These are phyloP conservation scores for Drosophila dunni DNA, from an alignment of 1,140 invertebrate genomes.

Conservation along the genomic window DNA sequence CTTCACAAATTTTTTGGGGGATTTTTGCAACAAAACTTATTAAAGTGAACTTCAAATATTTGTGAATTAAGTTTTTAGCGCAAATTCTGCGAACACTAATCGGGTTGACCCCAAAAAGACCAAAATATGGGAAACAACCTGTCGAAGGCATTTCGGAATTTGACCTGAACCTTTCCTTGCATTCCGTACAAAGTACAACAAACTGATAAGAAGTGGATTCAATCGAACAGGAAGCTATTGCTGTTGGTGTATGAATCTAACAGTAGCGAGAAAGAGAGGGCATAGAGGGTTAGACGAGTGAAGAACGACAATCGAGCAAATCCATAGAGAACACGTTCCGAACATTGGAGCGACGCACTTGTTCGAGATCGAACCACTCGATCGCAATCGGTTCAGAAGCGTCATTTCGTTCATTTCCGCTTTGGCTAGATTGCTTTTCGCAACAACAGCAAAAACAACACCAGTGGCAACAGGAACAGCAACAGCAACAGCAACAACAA, in stretches of 20 bases:
- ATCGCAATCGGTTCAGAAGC: constrained; percentile 33
- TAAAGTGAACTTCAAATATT: too few species aligned
- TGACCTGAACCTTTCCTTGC: constrained; percentile 26
- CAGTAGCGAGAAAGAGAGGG: constrained; percentile 12
- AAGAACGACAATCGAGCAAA: constrained; percentile 46
- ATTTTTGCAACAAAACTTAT: too few species aligned
- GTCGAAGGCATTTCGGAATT: constrained; percentile 18
- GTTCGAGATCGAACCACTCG: constrained; percentile 62
- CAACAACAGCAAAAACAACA: constrained; percentile 29
- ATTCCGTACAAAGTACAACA: constrained; percentile 21
- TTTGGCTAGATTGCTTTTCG: constrained; percentile 59
- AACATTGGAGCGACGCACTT: constrained; percentile 58
- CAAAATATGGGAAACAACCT: constrained; percentile 1
- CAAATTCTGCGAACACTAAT: too few species aligned
- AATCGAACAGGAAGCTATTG: constrained; percentile 65
- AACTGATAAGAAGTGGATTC: constrained; percentile 60
- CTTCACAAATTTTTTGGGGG: too few species aligned
- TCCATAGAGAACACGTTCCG: constrained; percentile 56
- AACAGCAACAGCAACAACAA: constrained; percentile 6
- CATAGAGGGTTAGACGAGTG: not conserved
- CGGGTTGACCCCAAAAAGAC: too few species aligned
- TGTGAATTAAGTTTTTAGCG: too few species aligned
- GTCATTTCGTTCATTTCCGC: constrained; percentile 72
- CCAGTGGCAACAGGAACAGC: too few species aligned
- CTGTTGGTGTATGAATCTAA: constrained; percentile 42